Conservation (phyloP, 2,888 invertebrate species). For the Thymelicus sylvestris region DNA sequence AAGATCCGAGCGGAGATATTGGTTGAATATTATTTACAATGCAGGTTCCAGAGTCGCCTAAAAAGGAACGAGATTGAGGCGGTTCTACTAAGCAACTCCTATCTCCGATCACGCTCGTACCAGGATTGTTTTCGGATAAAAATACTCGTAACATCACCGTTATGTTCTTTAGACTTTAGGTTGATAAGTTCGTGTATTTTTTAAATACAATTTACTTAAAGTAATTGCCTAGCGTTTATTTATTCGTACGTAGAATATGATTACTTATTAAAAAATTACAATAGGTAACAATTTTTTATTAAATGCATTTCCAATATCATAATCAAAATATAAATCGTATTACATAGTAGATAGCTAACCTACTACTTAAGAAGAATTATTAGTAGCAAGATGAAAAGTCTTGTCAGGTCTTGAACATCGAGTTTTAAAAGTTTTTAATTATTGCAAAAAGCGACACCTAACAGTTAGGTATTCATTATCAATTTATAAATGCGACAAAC, state of each 20-base stretch:
- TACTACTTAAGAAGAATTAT: too few species aligned
- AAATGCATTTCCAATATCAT: too few species aligned
- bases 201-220: too few species aligned
- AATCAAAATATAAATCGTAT: too few species aligned
- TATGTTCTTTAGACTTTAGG: neutral
- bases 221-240: too few species aligned
- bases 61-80: constrained; percentile 32
- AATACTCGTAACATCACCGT: neutral
- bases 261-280: too few species aligned
- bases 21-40: constrained; percentile 36
- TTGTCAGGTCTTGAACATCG: too few species aligned
- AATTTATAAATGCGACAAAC: constrained; percentile 5
- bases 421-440: too few species aligned
- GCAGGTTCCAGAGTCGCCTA: constrained; percentile 25
- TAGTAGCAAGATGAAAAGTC: neutral
- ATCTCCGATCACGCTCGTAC: constrained; percentile 19
- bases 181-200: neutral
- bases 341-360: too few species aligned
- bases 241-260: too few species aligned
- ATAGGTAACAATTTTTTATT: too few species aligned
- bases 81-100: constrained; percentile 22
- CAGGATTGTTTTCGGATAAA: constrained; percentile 16
- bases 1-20: constrained; percentile 41
- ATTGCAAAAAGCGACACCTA: neutral
- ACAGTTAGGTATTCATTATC: neutral